Conservation (phyloP, 35 echinoderm and acorn worm species). For the Lytechinus variegatus region DNA sequence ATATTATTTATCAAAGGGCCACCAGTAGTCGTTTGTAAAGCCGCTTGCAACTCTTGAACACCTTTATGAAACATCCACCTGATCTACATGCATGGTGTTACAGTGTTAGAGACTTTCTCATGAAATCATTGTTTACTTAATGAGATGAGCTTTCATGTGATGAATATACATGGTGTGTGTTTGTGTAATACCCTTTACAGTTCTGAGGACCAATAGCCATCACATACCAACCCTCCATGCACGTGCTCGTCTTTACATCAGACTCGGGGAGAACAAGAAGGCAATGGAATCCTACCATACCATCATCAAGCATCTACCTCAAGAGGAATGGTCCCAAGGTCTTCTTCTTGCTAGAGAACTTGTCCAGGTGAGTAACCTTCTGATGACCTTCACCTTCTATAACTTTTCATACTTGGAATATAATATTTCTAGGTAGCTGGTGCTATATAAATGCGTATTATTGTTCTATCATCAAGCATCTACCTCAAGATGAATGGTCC, state of each 20-base stretch:
- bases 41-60: too few species aligned
- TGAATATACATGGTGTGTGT: too few species aligned
- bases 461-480: slow-evolving; percentile 65
- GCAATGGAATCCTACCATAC: slow-evolving; percentile 76
- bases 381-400: too few species aligned
- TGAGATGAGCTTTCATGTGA: too few species aligned
- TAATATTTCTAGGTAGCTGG: too few species aligned
- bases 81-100: too few species aligned
- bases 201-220: slow-evolving; percentile 54
- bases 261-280: slow-evolving; percentile 72
- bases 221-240: slow-evolving; percentile 61
- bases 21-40: too few species aligned
- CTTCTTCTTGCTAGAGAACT: slow-evolving; percentile 84
- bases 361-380: slow-evolving; percentile 44
- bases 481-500: slow-evolving; percentile 65
- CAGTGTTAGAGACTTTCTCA: too few species aligned
- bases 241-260: slow-evolving; percentile 67
- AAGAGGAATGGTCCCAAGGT: slow-evolving; percentile 61
- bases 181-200: slow-evolving; percentile 1
- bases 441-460: background rate
- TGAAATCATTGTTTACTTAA: too few species aligned
- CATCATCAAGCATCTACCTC: slow-evolving; percentile 71
- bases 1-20: too few species aligned
- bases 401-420: too few species aligned
- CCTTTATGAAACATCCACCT: too few species aligned